A percentile compares a stretch with the other conserved stretches of the same genome.
Conservation (phyloP, 2,113 vertebrate species). For the Lota lota region DNA sequence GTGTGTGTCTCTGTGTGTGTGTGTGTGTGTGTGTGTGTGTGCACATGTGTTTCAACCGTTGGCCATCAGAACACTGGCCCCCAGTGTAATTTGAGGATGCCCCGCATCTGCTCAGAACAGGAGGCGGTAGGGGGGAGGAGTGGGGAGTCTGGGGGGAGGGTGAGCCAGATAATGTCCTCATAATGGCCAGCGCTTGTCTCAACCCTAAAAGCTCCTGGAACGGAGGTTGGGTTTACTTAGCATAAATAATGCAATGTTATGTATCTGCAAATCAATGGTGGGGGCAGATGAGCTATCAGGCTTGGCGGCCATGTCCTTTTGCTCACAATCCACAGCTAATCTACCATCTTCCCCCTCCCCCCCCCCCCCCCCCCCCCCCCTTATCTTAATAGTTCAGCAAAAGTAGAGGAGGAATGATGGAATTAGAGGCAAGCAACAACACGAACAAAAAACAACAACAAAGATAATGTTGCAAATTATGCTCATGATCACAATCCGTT, state of each 20-base stretch:
- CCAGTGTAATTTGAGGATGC: not conserved
- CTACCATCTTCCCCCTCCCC: not conserved
- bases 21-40: conserved; percentile 25
- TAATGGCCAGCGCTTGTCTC: conserved; percentile 48
- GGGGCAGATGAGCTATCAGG: conserved; percentile 43
- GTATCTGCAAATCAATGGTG: conserved; percentile 63
- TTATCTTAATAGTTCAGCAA: conserved; percentile 12
- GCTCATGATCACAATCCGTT: conserved; percentile 11
- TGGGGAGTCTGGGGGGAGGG: not conserved
- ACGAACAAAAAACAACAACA: not conserved
- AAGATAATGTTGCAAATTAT: not conserved
- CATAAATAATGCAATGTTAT: conserved; percentile 76
- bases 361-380: conserved; percentile 1
- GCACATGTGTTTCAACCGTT: not conserved
- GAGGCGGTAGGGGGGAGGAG: not conserved
- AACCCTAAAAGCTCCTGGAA: conserved; percentile 52
- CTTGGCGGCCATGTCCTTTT: conserved; percentile 24
- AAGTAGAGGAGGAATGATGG: not conserved
- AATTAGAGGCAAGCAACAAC: conserved; percentile 1
- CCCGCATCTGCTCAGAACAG: not conserved
- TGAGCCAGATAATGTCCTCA: conserved; percentile 45
- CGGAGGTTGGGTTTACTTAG: conserved; percentile 59
- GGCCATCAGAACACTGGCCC: not conserved
- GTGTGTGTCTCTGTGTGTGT: conserved; percentile 8
- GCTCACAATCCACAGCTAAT: conserved; percentile 1